Percentiles rank a stretch among this genome's conserved stretches.
Conservation (phyloP, 2,888 invertebrate genomes). For the Papilio elwesi region DNA sequence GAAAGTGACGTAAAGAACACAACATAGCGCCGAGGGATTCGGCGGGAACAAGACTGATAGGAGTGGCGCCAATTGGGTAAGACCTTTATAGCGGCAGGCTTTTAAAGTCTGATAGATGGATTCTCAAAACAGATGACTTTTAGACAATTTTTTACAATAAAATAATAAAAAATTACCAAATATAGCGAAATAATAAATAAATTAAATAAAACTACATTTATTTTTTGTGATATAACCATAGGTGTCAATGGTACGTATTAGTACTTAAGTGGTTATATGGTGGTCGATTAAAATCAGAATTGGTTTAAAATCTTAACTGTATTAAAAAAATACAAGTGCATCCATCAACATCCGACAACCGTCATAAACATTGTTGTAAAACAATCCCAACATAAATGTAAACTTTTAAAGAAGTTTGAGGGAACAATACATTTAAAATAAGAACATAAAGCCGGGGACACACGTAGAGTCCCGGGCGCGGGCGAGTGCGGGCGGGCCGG, state of each 20-base stretch:
- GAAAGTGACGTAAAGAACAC: neutral
- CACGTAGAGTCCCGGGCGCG: constrained; percentile 48
- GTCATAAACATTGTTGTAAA: constrained; percentile 23
- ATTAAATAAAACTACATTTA: too few relatives aligned
- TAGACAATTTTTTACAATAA: constrained; percentile 14
- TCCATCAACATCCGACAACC: constrained; percentile 1
- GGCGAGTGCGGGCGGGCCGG: constrained; percentile 55
- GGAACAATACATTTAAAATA: constrained; percentile 40
- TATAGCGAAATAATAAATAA: too few relatives aligned
- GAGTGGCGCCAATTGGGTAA: too few relatives aligned
- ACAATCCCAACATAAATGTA: constrained; percentile 14
- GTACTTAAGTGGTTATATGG: neutral
- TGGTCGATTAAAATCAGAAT: neutral
- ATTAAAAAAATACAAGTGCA: constrained; percentile 23
- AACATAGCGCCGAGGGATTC: neutral
- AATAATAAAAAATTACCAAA: constrained; percentile 35
- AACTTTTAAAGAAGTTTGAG: constrained; percentile 29
- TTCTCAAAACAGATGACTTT: too few relatives aligned
- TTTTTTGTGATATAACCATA: too few relatives aligned
- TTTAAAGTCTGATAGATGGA: too few relatives aligned
- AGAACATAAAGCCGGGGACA: constrained; percentile 24
- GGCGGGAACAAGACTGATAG: neutral
- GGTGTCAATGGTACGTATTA: too few relatives aligned
- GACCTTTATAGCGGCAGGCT: too few relatives aligned
- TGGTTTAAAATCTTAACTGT: neutral